Evolutionary conservation across 2,888 invertebrate genomes (phyloP), one percentile per base, ranked within the genome.

Genomic region (Saturnia japonica): DNA sequence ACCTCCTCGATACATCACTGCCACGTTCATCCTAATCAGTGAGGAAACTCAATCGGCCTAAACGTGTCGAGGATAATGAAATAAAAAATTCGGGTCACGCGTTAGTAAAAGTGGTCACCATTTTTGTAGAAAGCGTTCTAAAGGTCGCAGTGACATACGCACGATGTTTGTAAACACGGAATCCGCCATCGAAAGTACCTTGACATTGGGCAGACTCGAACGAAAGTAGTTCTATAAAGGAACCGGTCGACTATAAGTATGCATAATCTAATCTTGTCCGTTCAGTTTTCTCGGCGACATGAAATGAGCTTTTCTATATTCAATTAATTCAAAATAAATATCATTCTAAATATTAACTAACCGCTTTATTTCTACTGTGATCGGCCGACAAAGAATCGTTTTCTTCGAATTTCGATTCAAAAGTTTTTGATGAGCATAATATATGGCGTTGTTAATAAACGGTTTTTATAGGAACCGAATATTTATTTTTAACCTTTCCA

Each of bases 51-150:
- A 72, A 70, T 68, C 68, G 70, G 70, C 73, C 72, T 75, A 78
- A 82, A 78, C 76, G 74, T 75, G 79, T 78, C 76, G 73, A 73
- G 66, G 76, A 60, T 75, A 78, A 77, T 78, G 74, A 79, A 77
- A 72, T 76, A 80, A 79, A 66, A 34, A 34, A 67, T 62, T 64
- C 73, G 47, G 45, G 62, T 67, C 69, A 70, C 66, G 70, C 71
- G 73, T 72, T 72, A 74, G 78, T 73, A 77, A 78, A 78, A 80
- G 82, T 80, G 77, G 66, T 74, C 73, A 75, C 69, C 75, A 71
- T 71, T n/a, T n/a, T n/a, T 72, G 78, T 78, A 76, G 85, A 85
- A 85, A 85, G 85, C 84, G 79, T 76, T 78, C 68, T 77, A 79
- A 78, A 80, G 81, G 81, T 77, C 79, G 74, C 73, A 47, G 69